Evolutionary conservation across 2,113 vertebrate genomes (phyloP).

Genomic region (Mystacornis crossleyi): DNA sequence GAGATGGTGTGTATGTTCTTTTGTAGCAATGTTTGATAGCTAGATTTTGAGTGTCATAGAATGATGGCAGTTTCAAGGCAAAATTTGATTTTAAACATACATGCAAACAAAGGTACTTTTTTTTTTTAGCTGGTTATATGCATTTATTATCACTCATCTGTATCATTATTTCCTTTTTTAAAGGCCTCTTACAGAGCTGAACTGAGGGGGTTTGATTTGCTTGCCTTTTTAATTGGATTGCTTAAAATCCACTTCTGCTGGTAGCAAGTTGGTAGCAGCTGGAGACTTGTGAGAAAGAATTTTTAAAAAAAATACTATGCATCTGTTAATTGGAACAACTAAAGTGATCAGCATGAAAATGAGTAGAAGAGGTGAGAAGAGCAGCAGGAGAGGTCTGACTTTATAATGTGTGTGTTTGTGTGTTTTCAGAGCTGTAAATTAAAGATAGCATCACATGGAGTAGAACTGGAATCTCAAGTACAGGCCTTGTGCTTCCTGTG

Average conservation of each 20-base stretch:
- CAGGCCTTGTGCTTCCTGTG: not conserved
- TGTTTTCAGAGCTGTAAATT: slow-evolving; percentile 28
- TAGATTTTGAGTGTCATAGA: not conserved
- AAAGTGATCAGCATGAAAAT: not conserved
- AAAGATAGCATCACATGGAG: not conserved
- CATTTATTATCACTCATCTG: slow-evolving; percentile 4
- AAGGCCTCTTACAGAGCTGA: not conserved
- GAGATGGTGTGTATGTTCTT: not conserved
- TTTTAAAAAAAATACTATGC: not conserved
- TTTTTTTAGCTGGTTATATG: not conserved
- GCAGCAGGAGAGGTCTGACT: not conserved
- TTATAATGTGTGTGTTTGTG: not conserved
- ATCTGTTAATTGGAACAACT: not conserved
- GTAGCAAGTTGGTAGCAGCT: slow-evolving; percentile 10
- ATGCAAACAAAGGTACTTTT: not conserved
- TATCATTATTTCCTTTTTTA: not conserved
- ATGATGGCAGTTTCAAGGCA: not conserved
- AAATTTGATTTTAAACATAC: not conserved
- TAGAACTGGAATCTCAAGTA: not conserved
- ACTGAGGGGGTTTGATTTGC: not conserved
- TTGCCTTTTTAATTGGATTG: not conserved
- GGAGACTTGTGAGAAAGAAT: not conserved
- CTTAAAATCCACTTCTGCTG: not conserved
- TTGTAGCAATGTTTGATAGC: not conserved
- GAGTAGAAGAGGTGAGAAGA: not conserved